Evolutionary conservation across 1,140 invertebrate genomes (phyloP).

Genomic region (Orius laevigatus): DNA sequence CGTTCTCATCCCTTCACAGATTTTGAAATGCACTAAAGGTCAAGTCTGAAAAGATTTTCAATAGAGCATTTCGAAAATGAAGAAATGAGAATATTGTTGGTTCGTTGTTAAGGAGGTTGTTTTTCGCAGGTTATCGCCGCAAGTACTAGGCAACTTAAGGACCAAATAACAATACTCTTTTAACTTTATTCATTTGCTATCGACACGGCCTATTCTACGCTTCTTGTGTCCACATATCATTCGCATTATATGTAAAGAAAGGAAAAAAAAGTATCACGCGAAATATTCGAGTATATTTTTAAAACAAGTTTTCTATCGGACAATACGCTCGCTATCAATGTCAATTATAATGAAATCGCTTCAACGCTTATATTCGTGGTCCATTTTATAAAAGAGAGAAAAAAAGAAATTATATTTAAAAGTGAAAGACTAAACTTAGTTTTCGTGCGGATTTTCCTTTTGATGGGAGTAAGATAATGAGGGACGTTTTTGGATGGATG

Average conservation of each 20-base stretch:
- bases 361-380: slow-evolving; percentile 9
- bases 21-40: too few relatives aligned
- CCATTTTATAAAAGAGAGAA: not conserved
- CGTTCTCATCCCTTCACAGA: too few relatives aligned
- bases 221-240: slow-evolving; percentile 16
- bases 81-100: not conserved
- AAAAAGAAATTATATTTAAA: not conserved
- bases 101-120: not conserved
- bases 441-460: not conserved
- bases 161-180: slow-evolving; percentile 9
- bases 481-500: slow-evolving; percentile 2
- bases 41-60: too few relatives aligned
- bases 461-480: not conserved
- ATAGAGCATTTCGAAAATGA: not conserved
- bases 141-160: slow-evolving; percentile 10
- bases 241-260: not conserved
- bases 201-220: slow-evolving; percentile 15
- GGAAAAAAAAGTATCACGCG: not conserved
- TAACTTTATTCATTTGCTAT: slow-evolving; percentile 4
- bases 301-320: not conserved
- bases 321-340: slow-evolving; percentile 9
- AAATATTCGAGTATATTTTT: slow-evolving; percentile 1
- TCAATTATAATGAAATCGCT: slow-evolving; percentile 10
- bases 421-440: slow-evolving; percentile 1
- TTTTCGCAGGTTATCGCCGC: slow-evolving; percentile 2